These are phyloP conservation scores for Saguinus imperator DNA, from an alignment of 2,113 vertebrate species.

Conservation along the genomic window DNA sequence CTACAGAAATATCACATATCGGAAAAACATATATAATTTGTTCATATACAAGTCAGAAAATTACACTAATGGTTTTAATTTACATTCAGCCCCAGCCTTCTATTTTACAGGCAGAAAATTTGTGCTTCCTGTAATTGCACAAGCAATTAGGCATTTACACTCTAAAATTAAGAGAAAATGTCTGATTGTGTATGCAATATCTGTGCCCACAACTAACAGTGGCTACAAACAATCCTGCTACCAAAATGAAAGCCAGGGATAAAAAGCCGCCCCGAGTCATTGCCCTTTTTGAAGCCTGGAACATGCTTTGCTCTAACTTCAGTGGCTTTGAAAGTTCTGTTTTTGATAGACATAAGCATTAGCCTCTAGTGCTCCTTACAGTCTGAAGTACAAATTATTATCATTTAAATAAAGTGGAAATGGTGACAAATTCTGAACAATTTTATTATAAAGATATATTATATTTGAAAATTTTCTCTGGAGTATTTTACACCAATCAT, in stretches of 20 bases:
- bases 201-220: constrained; percentile 57
- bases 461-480: constrained; percentile 69
- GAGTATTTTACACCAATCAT: constrained; percentile 62
- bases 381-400: constrained; percentile 71
- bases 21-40: constrained; percentile 68
- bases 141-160: constrained; percentile 73
- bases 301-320: constrained; percentile 49
- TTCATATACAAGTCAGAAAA: constrained; percentile 74
- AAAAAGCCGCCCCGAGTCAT: neutral
- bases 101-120: constrained; percentile 67
- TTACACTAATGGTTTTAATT: constrained; percentile 76
- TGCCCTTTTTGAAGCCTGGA: constrained; percentile 52
- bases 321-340: constrained; percentile 64
- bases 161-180: constrained; percentile 73
- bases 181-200: constrained; percentile 75
- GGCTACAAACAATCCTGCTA: constrained; percentile 61
- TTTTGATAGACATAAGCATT: constrained; percentile 63
- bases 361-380: constrained; percentile 61
- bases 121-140: constrained; percentile 75
- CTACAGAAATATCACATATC: constrained; percentile 55
- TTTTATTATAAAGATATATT: constrained; percentile 63
- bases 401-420: constrained; percentile 73
- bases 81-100: constrained; percentile 68
- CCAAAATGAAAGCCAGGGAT: constrained; percentile 26
- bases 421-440: constrained; percentile 57